Evolutionary conservation across 2,888 invertebrate genomes (phyloP), one percentile per base, ranked within the genome.

Genomic region (Mythimna ferrago): DNA sequence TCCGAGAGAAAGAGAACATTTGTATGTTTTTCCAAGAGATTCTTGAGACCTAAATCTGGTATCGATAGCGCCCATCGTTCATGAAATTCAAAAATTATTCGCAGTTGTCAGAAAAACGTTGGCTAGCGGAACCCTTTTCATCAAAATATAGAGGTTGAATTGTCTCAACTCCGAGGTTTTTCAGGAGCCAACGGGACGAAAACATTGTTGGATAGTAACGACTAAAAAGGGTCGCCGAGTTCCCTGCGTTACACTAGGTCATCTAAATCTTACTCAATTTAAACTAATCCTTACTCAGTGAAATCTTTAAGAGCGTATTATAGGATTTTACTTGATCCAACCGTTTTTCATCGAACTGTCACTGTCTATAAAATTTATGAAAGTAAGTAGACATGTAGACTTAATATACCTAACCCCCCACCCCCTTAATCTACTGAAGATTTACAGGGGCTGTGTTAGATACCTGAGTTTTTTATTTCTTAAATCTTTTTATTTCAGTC

Each of bases 201-300:
- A 82, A 83, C 82, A 83, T 87, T 75, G 82, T 76, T 73, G 38
- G 66, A 81, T 83, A 82, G 82, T 82, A 80, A 87, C 78, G 80
- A 78, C 71, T 81, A 73, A 77, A 86, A 87, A 86, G 85, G 84
- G 78, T 82, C 65, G 56, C 66, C 14, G 66, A 76, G 66, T 69
- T 71, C 44, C 75, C 63, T 48, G 66, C 41, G 21, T 71, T 78
- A 66, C 66, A 78, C 70, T 63, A 84, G 76, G 76, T 80, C 72
- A 61, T 63, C 69, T 26, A 66, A 78, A 76, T 78, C 78, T 78
- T 71, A 77, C 81, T 75, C 87, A 82, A 85, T 88, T 84, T 86
- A 75, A 71, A 82, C 86, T 81, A 84, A 86, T 88, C 80, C 83
- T 74, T 80, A 80, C 64, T 83, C 70, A 60, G 76, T 81, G 70